These are phyloP conservation scores for Alethe diademata DNA, from an alignment of 2,113 vertebrate species.

Conservation along the genomic window DNA sequence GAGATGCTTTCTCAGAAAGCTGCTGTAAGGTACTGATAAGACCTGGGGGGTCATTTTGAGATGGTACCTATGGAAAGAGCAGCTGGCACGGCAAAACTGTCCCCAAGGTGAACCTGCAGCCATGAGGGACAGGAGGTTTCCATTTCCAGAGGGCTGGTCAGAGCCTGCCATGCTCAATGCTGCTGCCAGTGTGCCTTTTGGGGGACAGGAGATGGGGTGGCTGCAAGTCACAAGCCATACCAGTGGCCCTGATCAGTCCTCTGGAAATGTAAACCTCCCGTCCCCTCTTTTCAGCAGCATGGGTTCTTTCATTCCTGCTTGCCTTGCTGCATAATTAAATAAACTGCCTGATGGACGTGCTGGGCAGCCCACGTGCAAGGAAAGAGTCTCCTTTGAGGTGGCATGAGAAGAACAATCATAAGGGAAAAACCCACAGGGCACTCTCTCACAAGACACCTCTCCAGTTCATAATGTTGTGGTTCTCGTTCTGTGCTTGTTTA, in stretches of 20 bases:
- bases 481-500: not conserved
- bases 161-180: no score
- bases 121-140: accelerated
- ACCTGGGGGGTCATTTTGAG: not conserved
- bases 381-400: not conserved
- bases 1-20: not conserved
- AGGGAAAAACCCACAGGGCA: not conserved
- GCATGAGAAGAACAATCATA: not conserved
- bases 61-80: accelerated
- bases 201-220: no score
- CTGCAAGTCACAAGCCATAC: no score
- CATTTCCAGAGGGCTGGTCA: not conserved
- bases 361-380: not conserved
- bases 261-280: no score
- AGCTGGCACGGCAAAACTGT: accelerated
- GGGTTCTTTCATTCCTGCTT: not conserved
- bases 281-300: not conserved
- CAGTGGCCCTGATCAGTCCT: no score
- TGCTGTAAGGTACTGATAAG: not conserved
- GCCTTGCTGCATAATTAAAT: not conserved
- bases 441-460: not conserved
- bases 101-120: accelerated
- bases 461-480: not conserved
- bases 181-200: no score
- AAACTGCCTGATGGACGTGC: constrained; percentile 9